Evolutionary conservation across 2,888 invertebrate genomes (phyloP).

Genomic region (Calameuta filiformis): DNA sequence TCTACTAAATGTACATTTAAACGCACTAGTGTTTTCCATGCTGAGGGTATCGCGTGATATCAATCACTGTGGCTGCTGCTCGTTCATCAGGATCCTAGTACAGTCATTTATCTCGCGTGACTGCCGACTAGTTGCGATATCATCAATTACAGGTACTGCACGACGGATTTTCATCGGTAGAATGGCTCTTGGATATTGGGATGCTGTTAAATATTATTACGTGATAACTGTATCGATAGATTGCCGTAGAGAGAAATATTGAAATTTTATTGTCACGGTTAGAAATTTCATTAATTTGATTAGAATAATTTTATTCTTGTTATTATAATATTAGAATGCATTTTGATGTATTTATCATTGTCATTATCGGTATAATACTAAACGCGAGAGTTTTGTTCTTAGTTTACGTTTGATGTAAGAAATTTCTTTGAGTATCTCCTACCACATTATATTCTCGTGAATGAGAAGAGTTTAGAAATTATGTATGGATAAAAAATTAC

Average conservation of each 20-base stretch:
- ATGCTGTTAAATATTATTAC: background rate
- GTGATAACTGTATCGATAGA: background rate
- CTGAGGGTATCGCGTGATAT: background rate
- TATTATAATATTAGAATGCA: background rate
- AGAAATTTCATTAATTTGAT: background rate
- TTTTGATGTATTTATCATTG: background rate
- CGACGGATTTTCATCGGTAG: background rate
- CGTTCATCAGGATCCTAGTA: background rate
- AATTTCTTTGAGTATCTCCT: background rate
- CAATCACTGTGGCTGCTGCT: background rate
- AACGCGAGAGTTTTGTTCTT: background rate
- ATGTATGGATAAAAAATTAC: too few species aligned
- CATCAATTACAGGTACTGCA: background rate
- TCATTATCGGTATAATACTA: background rate
- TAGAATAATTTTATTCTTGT: background rate
- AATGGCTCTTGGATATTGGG: background rate
- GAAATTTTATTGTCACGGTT: too few species aligned
- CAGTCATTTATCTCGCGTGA: background rate
- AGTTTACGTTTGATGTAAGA: background rate
- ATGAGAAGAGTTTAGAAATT: background rate
- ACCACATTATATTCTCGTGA: background rate
- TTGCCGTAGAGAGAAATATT: background rate
- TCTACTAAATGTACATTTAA: background rate
- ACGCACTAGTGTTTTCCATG: background rate
- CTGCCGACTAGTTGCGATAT: background rate